These are phyloP conservation scores for Subacronicta megacephala DNA, from an alignment of 2,888 invertebrate genomes.

Conservation along the genomic window DNA sequence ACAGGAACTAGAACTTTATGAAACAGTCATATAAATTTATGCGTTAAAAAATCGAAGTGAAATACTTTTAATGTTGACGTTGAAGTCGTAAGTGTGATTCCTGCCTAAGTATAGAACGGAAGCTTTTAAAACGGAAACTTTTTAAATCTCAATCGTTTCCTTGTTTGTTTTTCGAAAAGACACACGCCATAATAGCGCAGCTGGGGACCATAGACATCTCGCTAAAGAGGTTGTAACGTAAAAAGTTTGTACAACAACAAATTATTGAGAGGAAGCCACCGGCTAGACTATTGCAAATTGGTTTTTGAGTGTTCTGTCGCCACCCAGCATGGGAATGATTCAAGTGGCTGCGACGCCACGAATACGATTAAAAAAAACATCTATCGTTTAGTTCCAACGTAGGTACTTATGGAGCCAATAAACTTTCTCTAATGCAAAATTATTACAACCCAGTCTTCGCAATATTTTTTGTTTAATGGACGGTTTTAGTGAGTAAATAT, in stretches of 20 bases:
- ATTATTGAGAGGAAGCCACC: constrained; percentile 73
- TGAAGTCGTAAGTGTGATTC: constrained; percentile 50
- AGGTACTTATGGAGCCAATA: constrained; percentile 75
- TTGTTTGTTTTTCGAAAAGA: constrained; percentile 69
- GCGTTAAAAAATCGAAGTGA: constrained; percentile 37
- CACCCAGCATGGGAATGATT: constrained; percentile 85
- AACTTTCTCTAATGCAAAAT: constrained; percentile 74
- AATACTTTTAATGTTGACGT: constrained; percentile 52
- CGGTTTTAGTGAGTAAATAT: constrained; percentile 23
- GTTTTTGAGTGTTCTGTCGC: constrained; percentile 85
- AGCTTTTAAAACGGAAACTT: constrained; percentile 61
- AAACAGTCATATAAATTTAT: constrained; percentile 12
- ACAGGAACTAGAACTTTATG: constrained; percentile 22
- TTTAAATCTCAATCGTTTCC: constrained; percentile 66
- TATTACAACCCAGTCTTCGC: constrained; percentile 53
- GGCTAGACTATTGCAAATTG: constrained; percentile 88
- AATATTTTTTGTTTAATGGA: constrained; percentile 33
- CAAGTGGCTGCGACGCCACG: constrained; percentile 76
- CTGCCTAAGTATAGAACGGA: constrained; percentile 58
- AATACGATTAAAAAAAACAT: constrained; percentile 67
- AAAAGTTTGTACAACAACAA: constrained; percentile 60
- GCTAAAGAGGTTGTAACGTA: constrained; percentile 61
- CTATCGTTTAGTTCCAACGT: constrained; percentile 58
- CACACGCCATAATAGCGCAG: constrained; percentile 78
- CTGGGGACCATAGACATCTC: constrained; percentile 68